Base-by-base conservation (phyloP, 2,888 invertebrate genomes). In the Frankliniella intonsa region DNA sequence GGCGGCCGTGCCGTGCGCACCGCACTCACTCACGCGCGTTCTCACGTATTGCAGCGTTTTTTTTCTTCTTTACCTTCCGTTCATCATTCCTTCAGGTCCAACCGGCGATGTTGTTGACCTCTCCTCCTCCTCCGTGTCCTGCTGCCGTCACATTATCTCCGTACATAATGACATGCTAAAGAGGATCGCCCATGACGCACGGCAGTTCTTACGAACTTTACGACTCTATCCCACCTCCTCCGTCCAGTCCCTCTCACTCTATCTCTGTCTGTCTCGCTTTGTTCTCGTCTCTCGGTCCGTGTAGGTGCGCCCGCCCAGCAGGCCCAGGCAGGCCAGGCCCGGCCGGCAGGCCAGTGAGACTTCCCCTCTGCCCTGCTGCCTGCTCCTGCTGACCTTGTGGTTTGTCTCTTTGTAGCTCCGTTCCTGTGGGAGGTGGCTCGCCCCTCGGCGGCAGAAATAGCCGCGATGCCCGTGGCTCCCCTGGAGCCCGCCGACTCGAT, bases 391-490 rank as follows among this genome's bases (percentile, higher is more conserved):
- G 69, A 76, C 69, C 69, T 25, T 76, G 69, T 25, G 62, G 62
- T 76, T 76, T 76, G 69, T 76, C 69, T 76, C 22, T 76, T 76
- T 76, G 69, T 76, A 76, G 69, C 69, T 76, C 69, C 69, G 69
- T 76, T 76, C 69, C 69, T 76, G 22, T 76, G 69, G 69, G 69
- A 76, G 69, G 69, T 76, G 69, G 69, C 69, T 25, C 69, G 69
- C 69, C 69, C 69, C 69, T 76, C 69, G 22, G 69, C 69, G 25
- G 69, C 22, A 8, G 69, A 76, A 12, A 76, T 76, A 76, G 69
- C 69, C 69, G 69, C 69, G 22, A 76, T 76, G 69, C 69, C 69
- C 25, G 25, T 22, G 11, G 69, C 69, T 22, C 69, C 69, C 25
- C 22, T 76, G 22, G 69, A 76, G 69, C 69, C 25, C 10, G 69